A percentile compares a stretch with the other conserved stretches of the same genome.
These are phyloP conservation scores for Lipophrys pholis DNA, from an alignment of 2,113 vertebrate genomes.

Conservation along the genomic window DNA sequence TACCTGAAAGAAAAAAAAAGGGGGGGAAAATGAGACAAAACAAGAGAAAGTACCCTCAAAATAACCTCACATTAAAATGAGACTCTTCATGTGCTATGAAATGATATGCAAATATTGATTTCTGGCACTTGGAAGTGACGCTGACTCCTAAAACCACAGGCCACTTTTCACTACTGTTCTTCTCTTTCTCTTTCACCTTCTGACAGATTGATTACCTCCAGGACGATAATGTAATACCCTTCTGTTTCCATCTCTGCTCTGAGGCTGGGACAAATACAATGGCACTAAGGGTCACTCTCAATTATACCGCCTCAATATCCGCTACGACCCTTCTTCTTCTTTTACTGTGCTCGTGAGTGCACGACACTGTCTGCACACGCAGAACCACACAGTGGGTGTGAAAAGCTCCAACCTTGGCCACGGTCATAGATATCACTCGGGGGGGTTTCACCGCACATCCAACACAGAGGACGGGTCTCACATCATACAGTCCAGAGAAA, in stretches of 20 bases:
- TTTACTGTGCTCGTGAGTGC: neutral
- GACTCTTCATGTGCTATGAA: neutral
- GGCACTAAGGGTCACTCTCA: conserved; percentile 46
- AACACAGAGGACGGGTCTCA: conserved; percentile 58
- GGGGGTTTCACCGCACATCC: conserved; percentile 56
- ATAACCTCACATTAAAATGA: neutral
- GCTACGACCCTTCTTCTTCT: conserved; percentile 2
- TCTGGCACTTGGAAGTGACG: conserved; percentile 25
- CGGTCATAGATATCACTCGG: conserved; percentile 60
- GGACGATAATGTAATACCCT: conserved; percentile 49
- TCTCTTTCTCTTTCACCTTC: conserved; percentile 31
- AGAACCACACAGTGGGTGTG: conserved; percentile 4
- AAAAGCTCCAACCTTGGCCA: conserved; percentile 4
- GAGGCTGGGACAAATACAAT: conserved; percentile 48
- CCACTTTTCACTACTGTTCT: conserved; percentile 20
- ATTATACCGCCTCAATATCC: conserved; percentile 50
- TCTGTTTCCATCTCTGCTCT: conserved; percentile 61
- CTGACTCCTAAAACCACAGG: conserved; percentile 48
- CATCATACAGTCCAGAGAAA: conserved; percentile 52
- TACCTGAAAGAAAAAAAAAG: conserved; percentile 82
- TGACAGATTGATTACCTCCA: conserved; percentile 57
- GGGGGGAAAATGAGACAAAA: neutral
- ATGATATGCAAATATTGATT: conserved; percentile 45
- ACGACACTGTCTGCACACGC: neutral
- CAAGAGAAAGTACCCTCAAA: neutral